A percentile compares a stretch with the other conserved stretches of the same genome.
Conservation (phyloP, 2,888 invertebrate genomes). For the Heliconius hortense region DNA sequence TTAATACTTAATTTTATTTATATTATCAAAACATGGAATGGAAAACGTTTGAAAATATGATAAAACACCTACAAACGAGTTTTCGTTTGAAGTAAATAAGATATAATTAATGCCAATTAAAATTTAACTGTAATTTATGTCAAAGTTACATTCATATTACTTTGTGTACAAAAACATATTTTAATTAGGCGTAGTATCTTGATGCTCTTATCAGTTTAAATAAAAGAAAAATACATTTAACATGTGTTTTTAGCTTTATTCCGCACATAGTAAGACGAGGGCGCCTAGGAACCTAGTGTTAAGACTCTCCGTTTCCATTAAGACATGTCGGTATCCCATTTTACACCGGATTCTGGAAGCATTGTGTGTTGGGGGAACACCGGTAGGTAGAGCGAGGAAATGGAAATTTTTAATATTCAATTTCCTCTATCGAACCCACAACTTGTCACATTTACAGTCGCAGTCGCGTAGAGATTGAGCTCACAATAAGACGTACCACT, state of each 20-base stretch:
- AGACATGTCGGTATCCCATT: background rate
- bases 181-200: background rate
- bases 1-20: too few relatives aligned
- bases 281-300: background rate
- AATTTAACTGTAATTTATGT: background rate
- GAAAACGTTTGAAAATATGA: background rate
- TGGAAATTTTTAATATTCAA: too few relatives aligned
- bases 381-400: too few relatives aligned
- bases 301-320: background rate
- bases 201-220: background rate
- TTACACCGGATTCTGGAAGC: background rate
- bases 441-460: too few relatives aligned
- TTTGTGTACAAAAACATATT: background rate
- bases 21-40: background rate
- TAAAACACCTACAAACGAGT: background rate
- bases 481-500: background rate
- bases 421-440: too few relatives aligned
- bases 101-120: slow-evolving; percentile 1
- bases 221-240: background rate
- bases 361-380: background rate
- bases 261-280: background rate
- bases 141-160: background rate
- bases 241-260: background rate
- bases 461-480: background rate
- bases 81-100: background rate